Percentiles rank a stretch among this genome's conserved stretches.
Evolutionary conservation across 2,888 invertebrate species (phyloP).

Genomic region (Dyspetes luteomarginatus): DNA sequence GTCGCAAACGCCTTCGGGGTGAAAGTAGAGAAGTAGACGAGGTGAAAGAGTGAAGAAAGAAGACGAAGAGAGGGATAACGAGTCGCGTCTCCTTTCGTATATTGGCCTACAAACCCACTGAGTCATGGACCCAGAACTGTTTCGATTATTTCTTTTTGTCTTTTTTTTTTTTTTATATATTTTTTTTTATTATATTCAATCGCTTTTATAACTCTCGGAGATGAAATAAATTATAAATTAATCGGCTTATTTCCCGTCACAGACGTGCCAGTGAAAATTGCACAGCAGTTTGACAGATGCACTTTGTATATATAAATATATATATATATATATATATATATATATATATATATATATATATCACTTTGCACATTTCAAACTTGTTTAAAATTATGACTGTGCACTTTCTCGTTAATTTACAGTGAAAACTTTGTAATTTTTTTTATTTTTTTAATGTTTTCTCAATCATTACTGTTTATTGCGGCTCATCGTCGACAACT

Average conservation of each 20-base stretch:
- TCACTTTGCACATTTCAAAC: neutral
- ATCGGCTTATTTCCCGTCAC: neutral
- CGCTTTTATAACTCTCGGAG: neutral
- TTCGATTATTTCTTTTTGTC: conserved; percentile 29
- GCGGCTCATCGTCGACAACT: too few species aligned
- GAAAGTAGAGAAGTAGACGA: conserved; percentile 54
- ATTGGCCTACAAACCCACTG: conserved; percentile 61
- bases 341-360: neutral
- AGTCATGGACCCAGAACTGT: conserved; percentile 46
- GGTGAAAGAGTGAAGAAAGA: conserved; percentile 25
- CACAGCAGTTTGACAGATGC: neutral
- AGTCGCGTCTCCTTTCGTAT: conserved; percentile 26
- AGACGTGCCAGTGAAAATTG: neutral
- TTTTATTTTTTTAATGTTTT: neutral
- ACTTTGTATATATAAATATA: neutral
- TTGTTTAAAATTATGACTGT: conserved; percentile 29
- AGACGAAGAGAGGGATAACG: neutral
- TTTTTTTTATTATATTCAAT: conserved; percentile 16
- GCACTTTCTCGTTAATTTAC: conserved; percentile 13
- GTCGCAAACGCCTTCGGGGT: conserved; percentile 30
- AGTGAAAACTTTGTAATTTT: neutral
- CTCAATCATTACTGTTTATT: neutral
- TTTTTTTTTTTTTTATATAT: conserved; percentile 15
- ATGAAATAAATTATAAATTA: conserved; percentile 30
- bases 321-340: neutral